Evolutionary conservation across 2,113 vertebrate species (phyloP).

Genomic region (Nesogale talazaci): DNA sequence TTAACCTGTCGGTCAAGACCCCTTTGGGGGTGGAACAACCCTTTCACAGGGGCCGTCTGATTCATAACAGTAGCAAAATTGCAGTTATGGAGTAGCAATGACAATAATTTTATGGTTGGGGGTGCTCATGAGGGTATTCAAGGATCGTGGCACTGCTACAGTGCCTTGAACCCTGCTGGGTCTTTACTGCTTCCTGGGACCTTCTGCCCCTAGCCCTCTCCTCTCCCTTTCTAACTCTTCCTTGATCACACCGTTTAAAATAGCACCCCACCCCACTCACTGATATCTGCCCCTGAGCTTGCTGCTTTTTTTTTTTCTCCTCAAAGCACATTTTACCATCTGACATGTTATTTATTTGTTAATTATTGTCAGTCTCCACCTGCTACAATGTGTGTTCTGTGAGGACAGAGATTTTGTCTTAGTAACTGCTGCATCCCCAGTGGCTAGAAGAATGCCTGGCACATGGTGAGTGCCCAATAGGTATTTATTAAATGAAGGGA

Average conservation of each 20-base stretch:
- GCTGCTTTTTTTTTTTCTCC: background rate
- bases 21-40: too few relatives aligned
- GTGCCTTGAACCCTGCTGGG: background rate
- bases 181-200: background rate
- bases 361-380: background rate
- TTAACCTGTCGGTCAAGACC: too few relatives aligned
- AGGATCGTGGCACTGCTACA: too few relatives aligned
- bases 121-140: too few relatives aligned
- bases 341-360: background rate
- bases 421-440: background rate
- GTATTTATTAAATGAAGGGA: too few relatives aligned
- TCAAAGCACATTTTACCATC: background rate
- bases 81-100: too few relatives aligned
- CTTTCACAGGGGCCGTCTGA: too few relatives aligned
- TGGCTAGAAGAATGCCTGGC: background rate
- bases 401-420: background rate
- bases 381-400: too few relatives aligned
- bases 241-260: background rate
- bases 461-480: background rate
- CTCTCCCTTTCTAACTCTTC: background rate
- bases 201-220: background rate
- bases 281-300: too few relatives aligned
- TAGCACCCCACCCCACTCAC: background rate
- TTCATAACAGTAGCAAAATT: too few relatives aligned
- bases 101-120: too few relatives aligned